These are phyloP conservation scores for Gymnobelideus leadbeateri DNA, from an alignment of 2,113 vertebrate species.

Conservation along the genomic window DNA sequence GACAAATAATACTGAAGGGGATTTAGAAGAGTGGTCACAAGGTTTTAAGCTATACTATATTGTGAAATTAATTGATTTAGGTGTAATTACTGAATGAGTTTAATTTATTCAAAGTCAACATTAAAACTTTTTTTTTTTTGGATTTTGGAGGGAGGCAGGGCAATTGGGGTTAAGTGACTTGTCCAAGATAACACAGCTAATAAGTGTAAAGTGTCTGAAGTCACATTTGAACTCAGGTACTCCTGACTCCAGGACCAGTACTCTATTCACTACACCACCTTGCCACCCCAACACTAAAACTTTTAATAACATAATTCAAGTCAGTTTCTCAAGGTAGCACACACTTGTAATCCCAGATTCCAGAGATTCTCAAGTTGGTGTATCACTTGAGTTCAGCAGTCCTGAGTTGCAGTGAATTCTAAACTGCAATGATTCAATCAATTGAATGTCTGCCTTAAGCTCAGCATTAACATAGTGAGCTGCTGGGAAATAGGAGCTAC, in stretches of 20 bases:
- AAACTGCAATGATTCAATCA: background rate
- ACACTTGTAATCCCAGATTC: background rate
- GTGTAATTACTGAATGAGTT: background rate
- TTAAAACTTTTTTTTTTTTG: background rate
- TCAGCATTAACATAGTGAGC: background rate
- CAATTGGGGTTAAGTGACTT: no score
- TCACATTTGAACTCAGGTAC: no score
- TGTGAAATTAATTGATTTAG: background rate
- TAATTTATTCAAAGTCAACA: background rate
- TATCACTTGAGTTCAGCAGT: background rate
- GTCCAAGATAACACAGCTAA: no score
- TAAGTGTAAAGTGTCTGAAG: no score
- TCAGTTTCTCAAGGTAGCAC: background rate
- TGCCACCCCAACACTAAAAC: background rate
- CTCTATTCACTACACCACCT: no score
- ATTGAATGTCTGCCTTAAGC: background rate
- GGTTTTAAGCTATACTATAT: background rate
- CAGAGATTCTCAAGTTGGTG: background rate
- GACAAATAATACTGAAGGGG: background rate
- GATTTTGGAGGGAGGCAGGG: no score
- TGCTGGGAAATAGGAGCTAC: background rate
- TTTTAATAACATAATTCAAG: background rate
- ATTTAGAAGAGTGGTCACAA: background rate
- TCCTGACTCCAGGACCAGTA: no score
- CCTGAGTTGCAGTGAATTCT: no score